A percentile compares a stretch with the other conserved stretches of the same genome.
Conservation (phyloP, 2,888 invertebrate genomes). For the Thereva nobilitata region DNA sequence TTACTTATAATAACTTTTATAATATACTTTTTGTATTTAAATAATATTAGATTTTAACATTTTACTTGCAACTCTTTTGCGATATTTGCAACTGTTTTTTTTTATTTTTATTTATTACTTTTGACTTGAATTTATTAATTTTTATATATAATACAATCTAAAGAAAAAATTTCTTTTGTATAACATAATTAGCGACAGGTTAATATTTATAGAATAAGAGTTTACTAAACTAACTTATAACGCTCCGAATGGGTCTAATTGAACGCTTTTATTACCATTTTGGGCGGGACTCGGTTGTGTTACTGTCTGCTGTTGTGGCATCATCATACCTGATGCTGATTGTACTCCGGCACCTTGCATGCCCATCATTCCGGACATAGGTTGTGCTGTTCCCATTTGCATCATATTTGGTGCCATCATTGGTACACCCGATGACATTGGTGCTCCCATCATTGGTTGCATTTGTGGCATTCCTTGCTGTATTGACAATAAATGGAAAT, state of each 20-base stretch:
- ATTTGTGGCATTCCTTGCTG: slow-evolving; percentile 57
- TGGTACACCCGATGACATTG: slow-evolving; percentile 44
- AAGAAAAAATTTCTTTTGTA: not conserved
- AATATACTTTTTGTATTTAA: too few relatives aligned
- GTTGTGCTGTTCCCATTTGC: slow-evolving; percentile 40
- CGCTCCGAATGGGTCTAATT: slow-evolving; percentile 63
- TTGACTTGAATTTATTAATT: slow-evolving; percentile 11
- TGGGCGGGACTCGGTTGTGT: slow-evolving; percentile 49
- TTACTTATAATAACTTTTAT: too few relatives aligned
- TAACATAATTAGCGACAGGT: too few relatives aligned
- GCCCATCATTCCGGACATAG: slow-evolving; percentile 36
- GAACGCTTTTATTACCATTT: slow-evolving; percentile 59
- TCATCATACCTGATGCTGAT: slow-evolving; percentile 46
- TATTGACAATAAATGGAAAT: slow-evolving; percentile 26
- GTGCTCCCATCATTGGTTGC: slow-evolving; percentile 54
- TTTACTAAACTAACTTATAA: slow-evolving; percentile 49
- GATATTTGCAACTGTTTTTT: too few relatives aligned
- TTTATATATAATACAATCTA: slow-evolving; percentile 34
- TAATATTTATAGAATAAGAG: too few relatives aligned
- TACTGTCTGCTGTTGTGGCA: slow-evolving; percentile 49
- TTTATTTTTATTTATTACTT: too few relatives aligned
- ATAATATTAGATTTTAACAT: too few relatives aligned
- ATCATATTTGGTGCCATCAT: slow-evolving; percentile 54
- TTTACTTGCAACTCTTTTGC: too few relatives aligned
- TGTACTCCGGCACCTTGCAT: slow-evolving; percentile 47